Conservation (phyloP, 1,140 invertebrate species). For the Phortica variegata region DNA sequence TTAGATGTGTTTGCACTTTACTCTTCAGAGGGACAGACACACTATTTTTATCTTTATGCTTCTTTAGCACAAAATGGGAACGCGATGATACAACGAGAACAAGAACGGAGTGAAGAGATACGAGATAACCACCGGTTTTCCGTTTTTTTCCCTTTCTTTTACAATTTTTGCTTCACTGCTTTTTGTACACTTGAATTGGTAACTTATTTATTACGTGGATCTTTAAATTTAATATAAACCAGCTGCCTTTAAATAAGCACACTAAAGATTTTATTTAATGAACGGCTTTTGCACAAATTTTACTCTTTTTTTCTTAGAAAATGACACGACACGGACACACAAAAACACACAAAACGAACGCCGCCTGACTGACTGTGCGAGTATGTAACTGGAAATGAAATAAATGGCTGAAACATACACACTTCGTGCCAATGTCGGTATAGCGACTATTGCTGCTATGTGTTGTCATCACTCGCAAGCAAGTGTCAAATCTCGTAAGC, state of each 20-base stretch:
- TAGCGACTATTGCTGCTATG: too few relatives aligned
- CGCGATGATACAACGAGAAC: neutral
- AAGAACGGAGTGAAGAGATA: slow-evolving; percentile 22
- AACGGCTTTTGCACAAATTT: neutral
- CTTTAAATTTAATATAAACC: slow-evolving; percentile 24
- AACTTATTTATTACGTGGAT: too few relatives aligned
- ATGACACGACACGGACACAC: neutral
- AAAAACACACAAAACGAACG: slow-evolving; percentile 21
- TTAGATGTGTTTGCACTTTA: slow-evolving; percentile 37
- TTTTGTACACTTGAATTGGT: too few relatives aligned
- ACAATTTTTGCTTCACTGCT: slow-evolving; percentile 24
- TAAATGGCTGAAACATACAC: slow-evolving; percentile 27
- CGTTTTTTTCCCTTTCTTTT: slow-evolving; percentile 35
- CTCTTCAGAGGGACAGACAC: too few relatives aligned
- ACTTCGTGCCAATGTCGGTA: slow-evolving; percentile 36
- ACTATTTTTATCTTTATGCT: slow-evolving; percentile 16
- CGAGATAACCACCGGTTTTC: slow-evolving; percentile 48
- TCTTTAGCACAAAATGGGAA: slow-evolving; percentile 26
- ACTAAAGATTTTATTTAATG: neutral
- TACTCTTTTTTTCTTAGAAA: too few relatives aligned
- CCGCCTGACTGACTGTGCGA: slow-evolving; percentile 37
- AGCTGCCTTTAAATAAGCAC: slow-evolving; percentile 23
- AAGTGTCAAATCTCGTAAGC: neutral
- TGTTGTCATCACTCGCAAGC: too few relatives aligned
- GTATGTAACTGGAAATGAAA: slow-evolving; percentile 44